Conservation (phyloP, 2,113 vertebrate genomes). For the Electrona antarctica region DNA sequence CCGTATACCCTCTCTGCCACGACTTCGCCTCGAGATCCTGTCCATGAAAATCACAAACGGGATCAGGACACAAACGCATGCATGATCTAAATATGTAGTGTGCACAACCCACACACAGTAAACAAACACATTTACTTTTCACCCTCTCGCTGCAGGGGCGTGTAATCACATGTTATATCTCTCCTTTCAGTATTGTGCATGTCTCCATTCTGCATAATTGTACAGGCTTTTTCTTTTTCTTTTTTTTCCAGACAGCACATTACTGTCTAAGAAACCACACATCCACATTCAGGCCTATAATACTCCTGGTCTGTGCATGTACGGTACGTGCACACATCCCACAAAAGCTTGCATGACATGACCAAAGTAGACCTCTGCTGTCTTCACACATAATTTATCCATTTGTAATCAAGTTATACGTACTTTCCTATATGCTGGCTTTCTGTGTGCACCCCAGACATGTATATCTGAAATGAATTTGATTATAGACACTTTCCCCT, state of each 20-base stretch:
- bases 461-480: too few relatives aligned
- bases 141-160: slow-evolving; percentile 48
- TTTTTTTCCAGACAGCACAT: slow-evolving; percentile 63
- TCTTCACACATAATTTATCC: neutral
- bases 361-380: slow-evolving; percentile 7
- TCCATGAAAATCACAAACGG: too few relatives aligned
- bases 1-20: too few relatives aligned
- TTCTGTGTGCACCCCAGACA: too few relatives aligned
- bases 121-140: slow-evolving; percentile 27
- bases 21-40: too few relatives aligned
- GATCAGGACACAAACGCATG: too few relatives aligned
- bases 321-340: slow-evolving; percentile 4
- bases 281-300: slow-evolving; percentile 36
- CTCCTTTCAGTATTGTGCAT: slow-evolving; percentile 54
- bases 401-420: too few relatives aligned
- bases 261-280: slow-evolving; percentile 69
- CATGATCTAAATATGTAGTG: neutral
- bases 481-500: too few relatives aligned
- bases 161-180: slow-evolving; percentile 74
- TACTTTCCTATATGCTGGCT: too few relatives aligned
- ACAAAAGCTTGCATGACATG: neutral
- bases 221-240: slow-evolving; percentile 54
- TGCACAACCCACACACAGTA: slow-evolving; percentile 2
- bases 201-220: slow-evolving; percentile 74
- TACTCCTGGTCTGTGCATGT: slow-evolving; percentile 28